Percentiles rank a stretch among this genome's conserved stretches.
phyloP scores from a whole-genome alignment of 2,113 vertebrate genomes.

The Myocastor coypus region DNA sequence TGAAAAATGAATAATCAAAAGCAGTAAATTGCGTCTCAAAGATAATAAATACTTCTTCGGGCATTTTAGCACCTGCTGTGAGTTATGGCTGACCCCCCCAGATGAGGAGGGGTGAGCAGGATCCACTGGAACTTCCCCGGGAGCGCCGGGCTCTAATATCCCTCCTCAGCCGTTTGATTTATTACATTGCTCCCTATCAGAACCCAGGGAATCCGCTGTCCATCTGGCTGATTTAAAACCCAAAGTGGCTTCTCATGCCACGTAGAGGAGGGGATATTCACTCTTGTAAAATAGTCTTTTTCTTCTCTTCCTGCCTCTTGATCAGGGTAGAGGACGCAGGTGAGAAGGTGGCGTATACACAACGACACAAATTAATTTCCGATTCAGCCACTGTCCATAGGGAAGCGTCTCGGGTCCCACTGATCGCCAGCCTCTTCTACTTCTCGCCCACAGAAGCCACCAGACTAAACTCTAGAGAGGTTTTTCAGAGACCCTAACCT shows the following conservation, averaged over 20 bases:
- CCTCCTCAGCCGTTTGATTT: neutral
- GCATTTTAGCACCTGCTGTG: slow-evolving; percentile 51
- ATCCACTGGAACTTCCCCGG: neutral
- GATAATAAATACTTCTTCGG: slow-evolving; percentile 76
- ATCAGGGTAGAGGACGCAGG: neutral
- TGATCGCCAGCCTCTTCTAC: neutral
- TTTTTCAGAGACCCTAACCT: neutral
- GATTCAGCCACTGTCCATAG: neutral
- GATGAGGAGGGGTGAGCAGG: neutral
- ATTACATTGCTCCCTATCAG: slow-evolving; percentile 26
- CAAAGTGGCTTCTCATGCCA: neutral
- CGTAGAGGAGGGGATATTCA: neutral
- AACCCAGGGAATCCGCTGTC: neutral
- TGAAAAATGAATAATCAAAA: slow-evolving; percentile 85
- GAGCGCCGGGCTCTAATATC: neutral
- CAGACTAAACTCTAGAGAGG: neutral
- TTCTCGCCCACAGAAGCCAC: neutral
- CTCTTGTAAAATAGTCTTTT: neutral
- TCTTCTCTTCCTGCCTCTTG: neutral
- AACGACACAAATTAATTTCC: neutral
- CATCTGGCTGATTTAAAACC: slow-evolving; percentile 58
- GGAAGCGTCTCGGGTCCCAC: neutral
- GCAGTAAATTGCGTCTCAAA: slow-evolving; percentile 79
- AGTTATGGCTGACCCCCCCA: slow-evolving; percentile 61
- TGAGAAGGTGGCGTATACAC: neutral